phyloP scores from a whole-genome alignment of 1,140 invertebrate genomes.

The Zophobas morio region DNA sequence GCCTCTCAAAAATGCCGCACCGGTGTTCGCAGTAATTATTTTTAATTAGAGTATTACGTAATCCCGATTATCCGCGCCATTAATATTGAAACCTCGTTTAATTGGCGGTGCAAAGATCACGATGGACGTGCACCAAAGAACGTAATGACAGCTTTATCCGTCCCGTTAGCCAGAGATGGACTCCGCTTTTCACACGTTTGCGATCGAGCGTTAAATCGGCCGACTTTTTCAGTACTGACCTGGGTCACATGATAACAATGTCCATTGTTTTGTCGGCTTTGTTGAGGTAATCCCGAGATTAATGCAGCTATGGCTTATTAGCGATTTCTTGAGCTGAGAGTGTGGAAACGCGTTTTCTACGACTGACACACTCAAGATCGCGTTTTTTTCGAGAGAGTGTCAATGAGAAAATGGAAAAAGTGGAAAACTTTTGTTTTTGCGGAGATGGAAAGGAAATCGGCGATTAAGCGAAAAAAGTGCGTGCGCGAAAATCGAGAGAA shows the following conservation, averaged over 20 bases:
- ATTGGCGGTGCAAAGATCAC: slow-evolving; percentile 3
- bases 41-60: slow-evolving; percentile 21
- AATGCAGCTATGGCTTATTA: background rate
- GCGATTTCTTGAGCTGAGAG: no score
- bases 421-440: no score
- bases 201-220: background rate
- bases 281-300: background rate
- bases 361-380: no score
- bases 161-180: background rate
- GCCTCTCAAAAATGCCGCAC: no score
- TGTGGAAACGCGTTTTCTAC: no score
- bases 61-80: slow-evolving; percentile 1
- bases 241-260: background rate
- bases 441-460: no score
- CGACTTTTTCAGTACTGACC: background rate
- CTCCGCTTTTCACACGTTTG: background rate
- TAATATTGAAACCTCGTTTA: slow-evolving; percentile 11
- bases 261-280: background rate
- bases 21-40: background rate
- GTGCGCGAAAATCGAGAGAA: no score
- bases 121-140: background rate
- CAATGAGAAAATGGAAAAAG: no score
- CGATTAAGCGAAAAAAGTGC: no score
- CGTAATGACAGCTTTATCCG: no score
- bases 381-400: no score